Evolutionary conservation across 2,888 invertebrate species (phyloP).

Genomic region (Gari tellinella): DNA sequence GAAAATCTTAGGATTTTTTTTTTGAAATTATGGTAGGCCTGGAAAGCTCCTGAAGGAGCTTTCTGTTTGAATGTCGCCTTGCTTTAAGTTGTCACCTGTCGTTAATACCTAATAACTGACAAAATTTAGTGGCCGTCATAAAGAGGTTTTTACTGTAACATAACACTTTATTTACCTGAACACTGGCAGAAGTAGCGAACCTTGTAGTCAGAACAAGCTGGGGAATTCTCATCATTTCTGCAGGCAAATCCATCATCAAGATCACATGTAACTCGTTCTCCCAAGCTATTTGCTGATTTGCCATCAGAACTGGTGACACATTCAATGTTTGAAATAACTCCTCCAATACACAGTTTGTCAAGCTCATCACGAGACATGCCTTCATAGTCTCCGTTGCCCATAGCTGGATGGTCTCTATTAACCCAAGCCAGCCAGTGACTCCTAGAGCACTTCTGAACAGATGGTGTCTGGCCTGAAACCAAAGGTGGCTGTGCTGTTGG

Average conservation of each 20-base stretch:
- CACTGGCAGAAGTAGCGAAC: slow-evolving; percentile 85
- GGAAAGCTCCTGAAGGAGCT: too few relatives aligned
- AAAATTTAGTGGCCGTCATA: too few relatives aligned
- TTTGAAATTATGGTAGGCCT: too few relatives aligned
- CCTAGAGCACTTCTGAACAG: slow-evolving; percentile 34
- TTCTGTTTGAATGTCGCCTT: too few relatives aligned
- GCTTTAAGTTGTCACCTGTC: too few relatives aligned
- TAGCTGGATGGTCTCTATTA: slow-evolving; percentile 70
- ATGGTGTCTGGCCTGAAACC: neutral
- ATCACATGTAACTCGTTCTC: slow-evolving; percentile 73
- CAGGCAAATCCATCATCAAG: slow-evolving; percentile 91
- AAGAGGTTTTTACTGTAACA: too few relatives aligned
- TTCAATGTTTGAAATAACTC: slow-evolving; percentile 75
- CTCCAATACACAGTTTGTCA: slow-evolving; percentile 68
- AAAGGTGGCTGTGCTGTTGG: slow-evolving; percentile 28
- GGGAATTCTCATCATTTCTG: slow-evolving; percentile 69
- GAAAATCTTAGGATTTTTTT: too few relatives aligned
- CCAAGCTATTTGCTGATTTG: slow-evolving; percentile 63
- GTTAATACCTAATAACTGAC: too few relatives aligned
- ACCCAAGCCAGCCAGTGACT: slow-evolving; percentile 71
- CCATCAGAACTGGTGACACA: slow-evolving; percentile 69
- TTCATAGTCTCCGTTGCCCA: slow-evolving; percentile 69
- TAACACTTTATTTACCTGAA: too few relatives aligned
- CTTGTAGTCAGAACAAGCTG: slow-evolving; percentile 79
- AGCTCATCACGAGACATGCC: slow-evolving; percentile 56